Percentiles rank a stretch among this genome's conserved stretches.
Conservation (phyloP, 2,797 vertebrate genomes). For the Nannoperca australis region DNA sequence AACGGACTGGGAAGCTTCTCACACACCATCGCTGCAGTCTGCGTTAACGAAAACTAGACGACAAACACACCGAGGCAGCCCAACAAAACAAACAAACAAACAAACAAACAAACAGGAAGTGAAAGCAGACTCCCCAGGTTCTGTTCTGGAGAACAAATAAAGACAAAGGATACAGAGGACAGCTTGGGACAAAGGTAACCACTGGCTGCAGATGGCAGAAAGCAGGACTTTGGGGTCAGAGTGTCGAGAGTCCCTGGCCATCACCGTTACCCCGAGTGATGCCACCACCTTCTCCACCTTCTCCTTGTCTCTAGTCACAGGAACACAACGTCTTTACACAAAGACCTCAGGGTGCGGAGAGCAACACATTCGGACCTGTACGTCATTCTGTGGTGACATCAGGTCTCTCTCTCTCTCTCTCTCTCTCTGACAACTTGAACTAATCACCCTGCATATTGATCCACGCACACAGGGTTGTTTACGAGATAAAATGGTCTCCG, state of each 20-base stretch:
- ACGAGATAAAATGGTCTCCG: not conserved
- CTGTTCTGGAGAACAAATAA: not conserved
- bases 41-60: constrained; percentile 80
- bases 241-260: constrained; percentile 90
- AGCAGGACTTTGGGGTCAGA: constrained; percentile 95
- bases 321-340: not conserved
- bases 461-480: not conserved
- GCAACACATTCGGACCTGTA: not conserved
- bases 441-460: not conserved
- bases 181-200: constrained; percentile 94
- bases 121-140: not conserved
- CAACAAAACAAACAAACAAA: not conserved
- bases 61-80: not conserved
- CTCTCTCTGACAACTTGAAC: too few species aligned
- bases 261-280: constrained; percentile 91
- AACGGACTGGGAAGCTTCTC: constrained; percentile 94
- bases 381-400: not conserved
- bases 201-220: constrained; percentile 94
- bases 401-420: too few species aligned
- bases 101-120: not conserved
- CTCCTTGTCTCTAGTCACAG: constrained; percentile 89
- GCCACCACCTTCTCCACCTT: constrained; percentile 94
- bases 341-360: accelerated
- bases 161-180: constrained; percentile 94
- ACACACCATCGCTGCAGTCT: constrained; percentile 92